phyloP scores from a whole-genome alignment of 2,797 vertebrate species.

The Pangasius djambal region DNA sequence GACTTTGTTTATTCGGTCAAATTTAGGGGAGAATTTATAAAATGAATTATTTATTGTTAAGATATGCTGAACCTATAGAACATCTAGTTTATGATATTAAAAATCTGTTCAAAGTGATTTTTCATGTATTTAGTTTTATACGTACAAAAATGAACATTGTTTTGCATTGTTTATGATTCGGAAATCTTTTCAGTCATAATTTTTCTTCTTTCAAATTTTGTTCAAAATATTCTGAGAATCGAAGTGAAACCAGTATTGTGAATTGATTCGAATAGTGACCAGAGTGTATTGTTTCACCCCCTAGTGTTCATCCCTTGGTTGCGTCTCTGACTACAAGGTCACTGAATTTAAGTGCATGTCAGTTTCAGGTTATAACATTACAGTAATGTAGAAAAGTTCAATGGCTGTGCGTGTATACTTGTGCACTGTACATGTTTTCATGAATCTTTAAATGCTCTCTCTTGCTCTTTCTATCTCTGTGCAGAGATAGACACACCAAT shows the following conservation, averaged over 20 bases:
- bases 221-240: background rate
- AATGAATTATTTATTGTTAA: background rate
- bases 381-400: background rate
- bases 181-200: background rate
- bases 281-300: background rate
- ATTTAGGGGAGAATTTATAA: background rate
- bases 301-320: background rate
- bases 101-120: background rate
- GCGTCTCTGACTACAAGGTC: background rate
- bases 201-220: background rate
- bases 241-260: background rate
- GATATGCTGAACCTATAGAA: background rate
- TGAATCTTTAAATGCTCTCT: background rate
- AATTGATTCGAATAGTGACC: background rate
- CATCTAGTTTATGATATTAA: background rate
- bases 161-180: background rate
- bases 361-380: background rate
- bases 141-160: background rate
- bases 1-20: too few relatives aligned
- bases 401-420: too few relatives aligned
- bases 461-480: background rate
- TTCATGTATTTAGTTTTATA: background rate
- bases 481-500: constrained; percentile 57
- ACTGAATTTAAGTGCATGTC: background rate
- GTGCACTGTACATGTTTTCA: background rate